Evolutionary conservation across 1,140 invertebrate species (phyloP), one percentile per base, ranked within the genome.

Genomic region (Sitobion miscanthi): DNA sequence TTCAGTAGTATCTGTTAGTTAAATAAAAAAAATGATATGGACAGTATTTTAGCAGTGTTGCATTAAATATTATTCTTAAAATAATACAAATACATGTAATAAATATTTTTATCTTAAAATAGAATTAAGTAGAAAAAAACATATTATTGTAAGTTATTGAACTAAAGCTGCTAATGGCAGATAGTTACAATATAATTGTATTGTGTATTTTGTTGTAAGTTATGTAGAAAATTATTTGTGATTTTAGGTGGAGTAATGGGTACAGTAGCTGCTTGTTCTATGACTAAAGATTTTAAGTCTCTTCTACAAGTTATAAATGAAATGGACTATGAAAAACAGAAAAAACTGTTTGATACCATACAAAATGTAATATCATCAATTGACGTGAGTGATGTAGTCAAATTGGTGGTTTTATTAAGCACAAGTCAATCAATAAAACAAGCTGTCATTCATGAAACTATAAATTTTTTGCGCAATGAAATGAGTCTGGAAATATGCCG

Each of bases 391-490:
- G 91, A 93, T 54, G 82, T 57, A 21, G 52, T 85, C 9, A 93
- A 93, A 42, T 93, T 93, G 38, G 6, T 38, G 45, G 7, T 93
- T 8, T 42, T 83, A 52, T 45, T 93, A 54, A 52, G 23, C 42
- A 85, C 82, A 17, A 93, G 25, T 86, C 49, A 83, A 42, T 93
- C 91, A 54, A 93, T 93, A 0, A 93, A 93, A 93, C 82, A 86
- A 45, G 23, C 23, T 17, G 82, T 93, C 0, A 93, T 93, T 54
- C n/a, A 42, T 20, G 91, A 93, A 86, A 54, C 49, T 25, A 93
- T 93, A 30, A 93, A 93, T 20, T 93, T 86, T 93, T 17, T 93
- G 7, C 91, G 82, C 6, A 93, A 93, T 86, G 91, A 93, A 57
- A 23, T 93, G 42, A 83, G 49, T 54, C 20, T 54, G 49, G 49